Evolutionary conservation across 2,888 invertebrate genomes (phyloP), one percentile per base, ranked within the genome.

Genomic region (Agonopterix alstromeriana): DNA sequence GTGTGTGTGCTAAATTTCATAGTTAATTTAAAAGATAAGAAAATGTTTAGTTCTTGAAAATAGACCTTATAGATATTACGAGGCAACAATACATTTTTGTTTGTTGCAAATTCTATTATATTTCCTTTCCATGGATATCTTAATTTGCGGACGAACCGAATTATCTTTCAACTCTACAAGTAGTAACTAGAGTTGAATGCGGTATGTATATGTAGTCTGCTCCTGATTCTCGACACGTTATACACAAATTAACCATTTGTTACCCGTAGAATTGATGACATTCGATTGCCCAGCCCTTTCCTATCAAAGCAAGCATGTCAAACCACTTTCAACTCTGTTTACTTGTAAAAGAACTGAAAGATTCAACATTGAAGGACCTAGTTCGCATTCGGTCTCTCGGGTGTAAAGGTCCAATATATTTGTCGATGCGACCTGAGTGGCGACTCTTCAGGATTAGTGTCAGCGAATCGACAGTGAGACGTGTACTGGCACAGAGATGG

Each of bases 381-480:
- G 27, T 27, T 27, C 27, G 27, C 63, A 55, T 61, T 60, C 63
- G 70, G 77, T 80, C 82, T 78, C 83, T 65, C 59, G 85, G 82
- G 84, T 64, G 68, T 66, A 27, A 55, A 60, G 67, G 73, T 71
- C 72, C 81, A 73, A 83, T 82, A 81, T 78, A 81, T 84, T 79
- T 70, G 65, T 66, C 67, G 61, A 65, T 63, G 65, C 59, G 61
- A 57, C 53, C 27, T 27, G 55, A 52, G 63, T 72, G 73, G 70
- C 73, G 65, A 78, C 70, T 74, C 76, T 73, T 78, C 71, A 76
- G 77, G 78, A 81, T 82, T 78, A 80, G 76, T 75, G 77, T 81
- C 82, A 80, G 79, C 78, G 73, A 82, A 81, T 77, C 66, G 72
- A 70, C 60, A 63, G 58, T 58, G 51, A 67, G 73, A 80, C 82